A percentile compares a stretch with the other conserved stretches of the same genome.
Conservation (phyloP, 2,797 vertebrate species). For the Hyperoplus lanceolatus region DNA sequence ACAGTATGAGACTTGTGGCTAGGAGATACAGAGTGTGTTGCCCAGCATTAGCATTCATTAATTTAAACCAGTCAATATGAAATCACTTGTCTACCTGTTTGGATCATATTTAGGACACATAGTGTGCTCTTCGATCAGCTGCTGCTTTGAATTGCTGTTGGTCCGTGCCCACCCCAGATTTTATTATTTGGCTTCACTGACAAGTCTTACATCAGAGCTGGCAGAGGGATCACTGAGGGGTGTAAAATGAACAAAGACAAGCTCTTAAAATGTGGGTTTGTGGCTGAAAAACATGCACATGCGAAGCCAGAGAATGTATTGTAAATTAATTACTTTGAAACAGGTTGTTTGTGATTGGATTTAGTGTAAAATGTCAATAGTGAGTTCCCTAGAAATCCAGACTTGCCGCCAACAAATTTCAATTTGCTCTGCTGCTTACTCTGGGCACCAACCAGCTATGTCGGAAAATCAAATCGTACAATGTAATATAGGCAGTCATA, state of each 20-base stretch:
- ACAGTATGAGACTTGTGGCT: neutral
- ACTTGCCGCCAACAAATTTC: too few species aligned
- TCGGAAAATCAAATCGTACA: too few species aligned
- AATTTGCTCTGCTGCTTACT: too few species aligned
- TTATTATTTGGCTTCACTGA: conserved; percentile 29
- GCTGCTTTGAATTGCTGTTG: conserved; percentile 12
- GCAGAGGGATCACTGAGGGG: conserved; percentile 3
- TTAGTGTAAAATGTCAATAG: too few species aligned
- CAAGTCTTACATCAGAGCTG: conserved; percentile 8
- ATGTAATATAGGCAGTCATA: too few species aligned
- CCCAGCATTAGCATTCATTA: conserved; percentile 3
- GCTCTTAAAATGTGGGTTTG: conserved; percentile 27
- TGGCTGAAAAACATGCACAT: conserved; percentile 14
- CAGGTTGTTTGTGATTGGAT: too few species aligned
- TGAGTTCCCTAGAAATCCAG: too few species aligned
- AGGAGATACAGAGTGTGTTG: neutral
- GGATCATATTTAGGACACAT: conserved; percentile 38
- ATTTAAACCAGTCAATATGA: conserved; percentile 36
- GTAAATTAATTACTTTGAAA: neutral
- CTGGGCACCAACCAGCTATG: too few species aligned
- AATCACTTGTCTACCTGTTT: conserved; percentile 29
- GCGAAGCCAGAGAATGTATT: neutral
- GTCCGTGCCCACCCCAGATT: conserved; percentile 20
- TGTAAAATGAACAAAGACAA: conserved; percentile 22
- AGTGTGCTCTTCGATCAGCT: conserved; percentile 24